Percentiles rank a stretch among this genome's conserved stretches.
Conservation (phyloP, 2,113 vertebrate genomes). For the Ammodytes marinus region DNA sequence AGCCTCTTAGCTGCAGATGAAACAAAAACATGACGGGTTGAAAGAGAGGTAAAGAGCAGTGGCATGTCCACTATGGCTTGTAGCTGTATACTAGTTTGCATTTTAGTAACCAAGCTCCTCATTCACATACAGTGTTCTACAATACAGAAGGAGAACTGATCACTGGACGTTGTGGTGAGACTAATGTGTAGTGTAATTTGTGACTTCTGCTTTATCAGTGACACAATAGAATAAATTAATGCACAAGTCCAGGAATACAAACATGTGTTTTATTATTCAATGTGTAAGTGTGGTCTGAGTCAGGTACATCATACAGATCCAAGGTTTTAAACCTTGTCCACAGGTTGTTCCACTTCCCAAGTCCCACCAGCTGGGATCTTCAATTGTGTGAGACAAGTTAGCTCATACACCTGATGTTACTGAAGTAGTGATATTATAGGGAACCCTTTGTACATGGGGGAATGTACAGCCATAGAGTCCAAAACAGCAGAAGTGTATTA, state of each 20-base stretch:
- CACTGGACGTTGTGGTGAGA: not conserved
- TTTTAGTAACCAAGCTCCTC: not conserved
- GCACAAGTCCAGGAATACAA: too few relatives aligned
- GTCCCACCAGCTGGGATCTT: not conserved
- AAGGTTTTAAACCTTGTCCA: not conserved
- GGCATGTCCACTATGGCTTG: slow-evolving; percentile 32
- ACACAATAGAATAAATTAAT: not conserved
- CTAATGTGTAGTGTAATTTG: not conserved
- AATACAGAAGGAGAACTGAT: slow-evolving; percentile 7
- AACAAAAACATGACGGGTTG: slow-evolving; percentile 61
- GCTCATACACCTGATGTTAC: slow-evolving; percentile 1
- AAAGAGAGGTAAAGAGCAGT: slow-evolving; percentile 45
- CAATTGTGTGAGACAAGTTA: not conserved
- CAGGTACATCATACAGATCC: not conserved
- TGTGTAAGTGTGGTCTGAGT: not conserved
- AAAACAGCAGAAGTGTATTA: not conserved
- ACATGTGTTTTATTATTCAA: too few relatives aligned
- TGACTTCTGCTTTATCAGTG: not conserved
- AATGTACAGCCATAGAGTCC: not conserved
- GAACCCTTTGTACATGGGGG: not conserved
- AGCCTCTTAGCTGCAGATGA: slow-evolving; percentile 58
- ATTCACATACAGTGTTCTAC: slow-evolving; percentile 5
- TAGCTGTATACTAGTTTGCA: slow-evolving; percentile 16
- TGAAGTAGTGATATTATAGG: not conserved
- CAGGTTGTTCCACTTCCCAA: not conserved